Base-by-base conservation (phyloP, 2,113 vertebrate species). In the Anoura caudifer region DNA sequence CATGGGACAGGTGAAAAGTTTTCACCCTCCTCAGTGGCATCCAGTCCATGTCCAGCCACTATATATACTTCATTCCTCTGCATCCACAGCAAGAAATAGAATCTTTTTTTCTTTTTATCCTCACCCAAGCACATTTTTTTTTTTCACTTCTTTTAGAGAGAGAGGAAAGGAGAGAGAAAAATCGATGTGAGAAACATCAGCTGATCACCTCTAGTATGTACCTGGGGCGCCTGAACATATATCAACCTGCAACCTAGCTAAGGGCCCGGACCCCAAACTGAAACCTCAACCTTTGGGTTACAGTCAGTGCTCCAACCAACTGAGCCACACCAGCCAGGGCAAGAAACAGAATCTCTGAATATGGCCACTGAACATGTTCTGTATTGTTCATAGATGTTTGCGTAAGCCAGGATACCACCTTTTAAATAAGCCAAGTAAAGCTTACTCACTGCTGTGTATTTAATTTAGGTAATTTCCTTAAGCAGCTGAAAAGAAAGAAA, bases 401-500 rank as follows among this genome's bases (percentile, higher is more conserved):
- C 20, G 85, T 67, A 56, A 72, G 10, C 33, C 8, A 16, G 16
- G 41, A 36, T 17, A 80, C 14, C 6, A 73, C 41, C 33, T 87
- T 90, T 84, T 83, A 92, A 84, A 79, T 47, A 61, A 67, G 56
- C 47, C 47, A 90, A 83, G 26, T 76, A 80, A 84, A 91, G n/a
- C 33, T 90, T 73, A 90, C 14, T 87, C 47, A 77, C 47, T 81
- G 22, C 52, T 54, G 20, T 76, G 45, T 12, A 90, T 38, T 89
- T 79, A 63, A 38, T 93, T 93, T 67, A 88, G 5, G 14, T 76
- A 77, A 91, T 70, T 93, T 97, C 73, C 73, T 65, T 81, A 65
- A n/a, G 24, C 20, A 65, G 67, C 75, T 43, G 75, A 80, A 75
- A 89, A 91, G 16, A 81, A 0, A 33, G n/a, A 82, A 77, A 91